phyloP scores from a whole-genome alignment of 2,888 invertebrate species.

The Calliopum simillimum region DNA sequence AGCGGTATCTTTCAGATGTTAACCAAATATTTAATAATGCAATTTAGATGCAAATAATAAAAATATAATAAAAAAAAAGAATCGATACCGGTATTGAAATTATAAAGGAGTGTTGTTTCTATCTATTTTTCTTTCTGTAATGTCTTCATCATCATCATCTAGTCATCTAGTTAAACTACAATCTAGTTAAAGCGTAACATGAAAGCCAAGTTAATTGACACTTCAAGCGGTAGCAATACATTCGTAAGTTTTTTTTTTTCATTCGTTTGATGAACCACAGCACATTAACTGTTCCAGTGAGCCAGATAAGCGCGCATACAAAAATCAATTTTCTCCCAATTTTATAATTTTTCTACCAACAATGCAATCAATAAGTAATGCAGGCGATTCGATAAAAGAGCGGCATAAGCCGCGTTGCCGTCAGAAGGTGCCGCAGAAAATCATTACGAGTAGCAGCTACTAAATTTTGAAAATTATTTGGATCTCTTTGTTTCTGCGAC shows the following conservation, averaged over 20 bases:
- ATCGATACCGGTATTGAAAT: background rate
- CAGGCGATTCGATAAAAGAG: too few species aligned
- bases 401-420: background rate
- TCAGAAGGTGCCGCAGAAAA: constrained; percentile 18
- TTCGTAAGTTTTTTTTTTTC: background rate
- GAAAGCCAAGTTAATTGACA: constrained; percentile 20
- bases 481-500: background rate
- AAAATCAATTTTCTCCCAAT: background rate
- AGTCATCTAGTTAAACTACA: constrained; percentile 53
- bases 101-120: background rate
- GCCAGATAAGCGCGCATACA: background rate
- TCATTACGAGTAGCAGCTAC: background rate
- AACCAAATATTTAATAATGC: constrained; percentile 18
- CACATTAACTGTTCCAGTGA: background rate
- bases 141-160: constrained; percentile 31
- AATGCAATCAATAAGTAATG: too few species aligned
- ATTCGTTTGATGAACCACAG: background rate
- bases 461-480: background rate
- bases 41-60: constrained; percentile 25
- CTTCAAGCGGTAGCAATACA: constrained; percentile 10
- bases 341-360: background rate
- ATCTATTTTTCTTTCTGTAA: constrained; percentile 2
- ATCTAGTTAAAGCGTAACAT: constrained; percentile 49
- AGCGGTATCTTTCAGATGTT: constrained; percentile 26
- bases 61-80: background rate